These are phyloP conservation scores for Acanthosepion esculentum DNA, from an alignment of 2,888 invertebrate species.

Conservation along the genomic window DNA sequence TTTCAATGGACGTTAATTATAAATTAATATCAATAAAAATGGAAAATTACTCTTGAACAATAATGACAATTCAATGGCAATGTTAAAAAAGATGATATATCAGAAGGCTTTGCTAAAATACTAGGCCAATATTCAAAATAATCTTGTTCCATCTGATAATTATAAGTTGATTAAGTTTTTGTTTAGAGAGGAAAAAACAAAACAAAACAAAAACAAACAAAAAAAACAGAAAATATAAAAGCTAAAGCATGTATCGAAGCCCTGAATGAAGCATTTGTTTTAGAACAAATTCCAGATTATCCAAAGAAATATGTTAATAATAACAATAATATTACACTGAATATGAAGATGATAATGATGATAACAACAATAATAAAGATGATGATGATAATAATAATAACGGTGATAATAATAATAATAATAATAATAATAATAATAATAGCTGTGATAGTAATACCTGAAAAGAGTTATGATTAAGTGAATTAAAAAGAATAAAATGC, in stretches of 20 bases:
- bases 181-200: background rate
- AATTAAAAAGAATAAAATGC: slow-evolving; percentile 15
- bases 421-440: background rate
- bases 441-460: background rate
- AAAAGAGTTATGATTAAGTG: background rate
- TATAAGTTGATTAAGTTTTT: too few relatives aligned
- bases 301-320: background rate
- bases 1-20: too few relatives aligned
- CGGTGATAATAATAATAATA: background rate
- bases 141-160: too few relatives aligned
- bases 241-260: background rate
- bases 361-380: background rate
- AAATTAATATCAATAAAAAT: too few relatives aligned
- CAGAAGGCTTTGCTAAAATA: too few relatives aligned
- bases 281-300: background rate
- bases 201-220: too few relatives aligned
- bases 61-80: too few relatives aligned
- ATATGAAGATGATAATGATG: background rate
- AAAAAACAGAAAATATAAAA: background rate
- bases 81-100: too few relatives aligned
- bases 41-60: too few relatives aligned
- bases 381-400: background rate
- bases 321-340: background rate
- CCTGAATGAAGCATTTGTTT: background rate
- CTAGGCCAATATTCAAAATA: too few relatives aligned